These are phyloP conservation scores for Spea multiplicata DNA, from an alignment of 2,113 vertebrate genomes.

Conservation along the genomic window DNA sequence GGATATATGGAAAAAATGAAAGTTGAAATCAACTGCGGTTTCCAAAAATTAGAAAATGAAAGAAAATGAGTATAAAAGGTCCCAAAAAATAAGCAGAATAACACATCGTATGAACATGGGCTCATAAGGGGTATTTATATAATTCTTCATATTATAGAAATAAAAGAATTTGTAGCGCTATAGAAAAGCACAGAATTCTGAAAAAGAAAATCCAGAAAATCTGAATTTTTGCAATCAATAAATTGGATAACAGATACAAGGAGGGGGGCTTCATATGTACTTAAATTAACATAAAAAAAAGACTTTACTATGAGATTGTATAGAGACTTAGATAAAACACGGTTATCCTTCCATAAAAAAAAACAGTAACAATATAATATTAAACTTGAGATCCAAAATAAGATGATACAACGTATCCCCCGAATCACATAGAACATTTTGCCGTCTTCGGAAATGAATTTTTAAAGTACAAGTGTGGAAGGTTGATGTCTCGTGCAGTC, in stretches of 20 bases:
- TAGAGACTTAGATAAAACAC: background rate
- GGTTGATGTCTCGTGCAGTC: conserved; percentile 31
- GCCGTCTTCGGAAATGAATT: conserved; percentile 39
- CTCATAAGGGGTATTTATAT: background rate
- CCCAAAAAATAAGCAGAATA: too few relatives aligned
- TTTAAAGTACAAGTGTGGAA: conserved; percentile 47
- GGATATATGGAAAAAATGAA: too few relatives aligned
- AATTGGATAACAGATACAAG: too few relatives aligned
- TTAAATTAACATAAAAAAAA: background rate
- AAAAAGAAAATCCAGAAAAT: background rate
- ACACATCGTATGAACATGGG: background rate
- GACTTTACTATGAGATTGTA: background rate
- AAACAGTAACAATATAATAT: conserved; percentile 47
- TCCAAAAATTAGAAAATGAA: too few relatives aligned
- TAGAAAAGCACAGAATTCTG: background rate
- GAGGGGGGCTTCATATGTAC: background rate
- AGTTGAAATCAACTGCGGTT: too few relatives aligned
- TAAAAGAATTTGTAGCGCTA: conserved; percentile 28
- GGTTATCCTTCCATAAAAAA: too few relatives aligned
- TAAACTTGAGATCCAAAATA: conserved; percentile 49
- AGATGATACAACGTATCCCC: conserved; percentile 20
- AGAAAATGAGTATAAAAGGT: too few relatives aligned
- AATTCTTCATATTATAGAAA: conserved; percentile 34
- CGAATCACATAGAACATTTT: conserved; percentile 51
- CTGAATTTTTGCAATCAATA: background rate